Evolutionary conservation across 92 coral and sea anemone species (phyloP).

Genomic region (Porites lobata): DNA sequence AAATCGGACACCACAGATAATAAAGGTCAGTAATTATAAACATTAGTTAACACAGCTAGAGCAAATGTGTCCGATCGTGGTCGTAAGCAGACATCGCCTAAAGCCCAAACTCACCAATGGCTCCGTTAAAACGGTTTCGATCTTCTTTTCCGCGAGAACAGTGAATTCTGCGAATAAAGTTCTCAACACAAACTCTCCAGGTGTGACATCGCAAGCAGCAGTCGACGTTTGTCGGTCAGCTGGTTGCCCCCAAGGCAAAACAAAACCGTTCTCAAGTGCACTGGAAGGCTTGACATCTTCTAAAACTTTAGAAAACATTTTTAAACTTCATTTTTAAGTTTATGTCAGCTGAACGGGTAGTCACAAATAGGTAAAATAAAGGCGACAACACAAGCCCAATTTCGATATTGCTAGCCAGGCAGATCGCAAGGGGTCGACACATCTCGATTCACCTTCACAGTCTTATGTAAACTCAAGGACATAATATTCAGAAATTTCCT

Average conservation of each 20-base stretch:
- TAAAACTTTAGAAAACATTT: slow-evolving; percentile 24
- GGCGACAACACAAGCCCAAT: background rate
- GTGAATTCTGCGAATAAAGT: slow-evolving; percentile 96
- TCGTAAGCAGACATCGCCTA: background rate
- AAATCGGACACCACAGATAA: slow-evolving; percentile 17
- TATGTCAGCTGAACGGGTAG: background rate
- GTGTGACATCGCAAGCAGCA: slow-evolving; percentile 76
- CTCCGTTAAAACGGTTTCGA: slow-evolving; percentile 91
- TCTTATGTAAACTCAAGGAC: background rate
- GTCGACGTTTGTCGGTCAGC: slow-evolving; percentile 70
- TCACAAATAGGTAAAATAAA: background rate
- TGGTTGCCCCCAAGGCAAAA: slow-evolving; percentile 88
- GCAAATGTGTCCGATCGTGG: background rate
- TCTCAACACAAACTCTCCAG: slow-evolving; percentile 96
- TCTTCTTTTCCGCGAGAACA: slow-evolving; percentile 89
- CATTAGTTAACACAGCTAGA: background rate
- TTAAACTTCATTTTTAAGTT: background rate
- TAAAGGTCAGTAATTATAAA: slow-evolving; percentile 14
- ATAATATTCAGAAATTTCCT: background rate
- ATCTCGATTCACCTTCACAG: background rate
- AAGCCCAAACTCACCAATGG: slow-evolving; percentile 86
- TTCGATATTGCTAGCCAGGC: slow-evolving; percentile 2
- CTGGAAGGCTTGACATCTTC: slow-evolving; percentile 70
- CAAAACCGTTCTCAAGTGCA: slow-evolving; percentile 66
- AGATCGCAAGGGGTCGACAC: background rate